Base-by-base conservation (phyloP, 2,113 vertebrate genomes). In the Corydoras sp. region DNA sequence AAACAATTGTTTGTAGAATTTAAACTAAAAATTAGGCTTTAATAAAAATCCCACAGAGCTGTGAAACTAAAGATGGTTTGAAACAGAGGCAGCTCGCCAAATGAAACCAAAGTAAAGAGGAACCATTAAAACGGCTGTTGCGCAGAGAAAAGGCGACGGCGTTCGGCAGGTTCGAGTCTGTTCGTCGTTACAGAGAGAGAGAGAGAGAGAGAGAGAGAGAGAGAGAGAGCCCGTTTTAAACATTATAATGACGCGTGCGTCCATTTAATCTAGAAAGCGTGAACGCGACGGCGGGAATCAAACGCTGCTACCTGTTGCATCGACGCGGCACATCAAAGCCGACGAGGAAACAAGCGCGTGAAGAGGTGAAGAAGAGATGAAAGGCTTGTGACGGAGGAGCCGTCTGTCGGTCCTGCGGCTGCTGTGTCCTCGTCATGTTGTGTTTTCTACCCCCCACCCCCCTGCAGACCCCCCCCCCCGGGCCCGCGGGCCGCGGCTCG, bases 231-330 rank as follows among this genome's bases (percentile, higher is more conserved):
- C 0, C 35, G 35, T 43, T 43, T 43, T 5, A 53, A 53, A 53
- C 13, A 53, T 24, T 24, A 24, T 24, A 24, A 24, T 24, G 18
- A 24, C 1, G 18, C 49, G 7, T 50, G 18, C 49, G 7, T 50
- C 49, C 1, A 1, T 11, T 9, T 50, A 9, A 50, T 14, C 43
- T n/a, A 24, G 18, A 1, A 2, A 24, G 1, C 18, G 18, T 24
- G 18, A 24, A 24, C 18, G 18, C 18, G 18, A 24, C 18, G 18
- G 18, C 18, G 53, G 58, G 18, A 58, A 43, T 56, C 18, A 58
- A 68, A 68, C 24, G 43, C 53, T 24, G 55, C 66, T 58, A 68
- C 66, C 66, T 68, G 66, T 68, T 68, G 66, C 66, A 58, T 58
- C 66, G 55, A 58, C 11, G n/a, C 66, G 18, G 18, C 18, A 24